Conservation (phyloP, 1,140 invertebrate genomes). For the Lanistes nyassanus region DNA sequence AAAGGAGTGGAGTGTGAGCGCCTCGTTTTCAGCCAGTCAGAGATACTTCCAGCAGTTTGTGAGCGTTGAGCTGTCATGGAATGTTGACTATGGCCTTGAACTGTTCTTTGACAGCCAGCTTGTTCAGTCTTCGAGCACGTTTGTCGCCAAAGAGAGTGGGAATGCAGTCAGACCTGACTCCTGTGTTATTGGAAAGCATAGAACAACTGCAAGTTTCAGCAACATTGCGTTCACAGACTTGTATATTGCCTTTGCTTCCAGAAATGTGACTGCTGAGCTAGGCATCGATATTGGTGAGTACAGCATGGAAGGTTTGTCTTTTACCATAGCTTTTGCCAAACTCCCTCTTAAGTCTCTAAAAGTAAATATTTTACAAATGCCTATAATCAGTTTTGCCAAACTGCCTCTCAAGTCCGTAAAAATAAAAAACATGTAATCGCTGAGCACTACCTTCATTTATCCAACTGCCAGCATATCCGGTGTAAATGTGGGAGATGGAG, state of each 20-base stretch:
- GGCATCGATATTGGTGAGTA: slow-evolving; percentile 40
- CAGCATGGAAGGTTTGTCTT: no score
- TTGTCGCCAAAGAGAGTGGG: slow-evolving; percentile 8
- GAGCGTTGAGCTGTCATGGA: slow-evolving; percentile 46
- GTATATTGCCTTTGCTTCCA: slow-evolving; percentile 37
- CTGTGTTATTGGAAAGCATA: slow-evolving; percentile 39
- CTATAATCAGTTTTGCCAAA: neutral
- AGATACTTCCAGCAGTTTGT: slow-evolving; percentile 26
- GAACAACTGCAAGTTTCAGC: slow-evolving; percentile 19
- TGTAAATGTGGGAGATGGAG: no score
- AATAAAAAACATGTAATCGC: no score
- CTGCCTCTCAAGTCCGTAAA: no score
- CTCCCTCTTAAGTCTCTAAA: no score
- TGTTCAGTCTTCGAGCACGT: slow-evolving; percentile 18
- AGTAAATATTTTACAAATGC: no score
- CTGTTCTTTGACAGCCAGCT: slow-evolving; percentile 39
- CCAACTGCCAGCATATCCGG: no score
- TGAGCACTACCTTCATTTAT: no score
- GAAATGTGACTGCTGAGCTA: slow-evolving; percentile 33
- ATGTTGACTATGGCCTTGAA: slow-evolving; percentile 36
- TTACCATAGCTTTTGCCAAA: no score
- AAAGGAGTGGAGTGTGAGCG: slow-evolving; percentile 42
- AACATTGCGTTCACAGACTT: slow-evolving; percentile 42
- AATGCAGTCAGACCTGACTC: neutral
- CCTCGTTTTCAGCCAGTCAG: slow-evolving; percentile 10